Evolutionary conservation across 2,113 vertebrate species (phyloP), one percentile per base, ranked within the genome.

Genomic region (Scartelaos histophorus): DNA sequence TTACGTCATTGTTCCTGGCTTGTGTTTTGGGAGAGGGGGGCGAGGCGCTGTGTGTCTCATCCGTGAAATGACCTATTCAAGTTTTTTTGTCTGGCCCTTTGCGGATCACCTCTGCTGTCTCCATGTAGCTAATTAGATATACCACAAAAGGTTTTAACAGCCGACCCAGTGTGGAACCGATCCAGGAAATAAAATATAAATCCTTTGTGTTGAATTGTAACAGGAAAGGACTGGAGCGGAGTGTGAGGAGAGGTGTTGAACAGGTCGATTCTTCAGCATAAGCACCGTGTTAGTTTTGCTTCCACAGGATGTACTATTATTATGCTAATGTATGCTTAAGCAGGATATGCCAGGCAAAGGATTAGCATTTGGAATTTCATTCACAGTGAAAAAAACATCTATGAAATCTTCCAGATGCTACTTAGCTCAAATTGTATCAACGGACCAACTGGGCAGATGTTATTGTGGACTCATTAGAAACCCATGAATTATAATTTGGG

Each of bases 51-150:
- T 72, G 70, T 67, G 38, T 19, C 17, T 82, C 85, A 85, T 87
- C 85, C 79, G 25, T 92, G 88, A 92, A 90, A 91, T 86, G 81
- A 85, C 81, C 86, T 81, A 80, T 89, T 92, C 88, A 87, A 81
- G 76, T 78, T 82, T 70, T 61, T 82, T 73, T 76, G 66, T 88
- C 79, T 78, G 81, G 76, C 75, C 81, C 78, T 77, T 73, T 67
- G 74, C 82, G 68, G 82, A 79, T 84, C 81, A 74, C 71, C 82
- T 88, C 61, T 64, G 71, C 73, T 82, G 80, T 69, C 72, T 76
- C 64, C 73, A 70, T 83, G 84, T 75, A 70, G 83, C 76, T 90
- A 89, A 90, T 87, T 89, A 87, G 88, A 86, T 87, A 76, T 76
- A 86, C 73, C 81, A 61, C 76, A 68, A 78, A 38, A 17, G 34